A percentile compares a stretch with the other conserved stretches of the same genome.
Evolutionary conservation across 2,113 vertebrate genomes (phyloP).

Genomic region (Collichthys lucidus): DNA sequence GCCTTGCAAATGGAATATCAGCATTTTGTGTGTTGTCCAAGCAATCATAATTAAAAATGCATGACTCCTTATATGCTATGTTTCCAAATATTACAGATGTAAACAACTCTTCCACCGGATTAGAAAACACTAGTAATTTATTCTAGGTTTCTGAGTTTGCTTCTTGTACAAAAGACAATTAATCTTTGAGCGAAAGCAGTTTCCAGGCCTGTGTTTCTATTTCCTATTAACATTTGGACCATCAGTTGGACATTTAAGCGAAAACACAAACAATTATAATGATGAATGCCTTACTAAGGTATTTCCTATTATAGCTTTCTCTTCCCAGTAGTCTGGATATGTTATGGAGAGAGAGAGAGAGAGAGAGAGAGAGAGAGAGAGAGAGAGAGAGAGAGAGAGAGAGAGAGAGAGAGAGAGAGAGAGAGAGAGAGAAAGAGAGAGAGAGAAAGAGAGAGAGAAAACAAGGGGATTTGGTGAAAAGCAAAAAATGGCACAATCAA

Average conservation of each 20-base stretch:
- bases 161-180: background rate
- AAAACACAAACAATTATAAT: too few relatives aligned
- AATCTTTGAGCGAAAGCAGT: background rate
- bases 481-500: slow-evolving; percentile 44
- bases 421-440: too few relatives aligned
- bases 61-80: background rate
- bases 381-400: too few relatives aligned
- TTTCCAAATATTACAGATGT: background rate
- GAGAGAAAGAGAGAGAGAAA: background rate
- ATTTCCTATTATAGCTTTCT: slow-evolving; percentile 23
- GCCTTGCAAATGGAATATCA: background rate
- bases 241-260: too few relatives aligned
- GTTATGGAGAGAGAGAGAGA: too few relatives aligned
- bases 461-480: slow-evolving; percentile 29
- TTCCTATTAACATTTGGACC: too few relatives aligned
- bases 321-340: background rate
- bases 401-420: too few relatives aligned
- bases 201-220: background rate
- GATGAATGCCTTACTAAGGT: background rate
- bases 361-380: too few relatives aligned
- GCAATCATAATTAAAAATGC: background rate
- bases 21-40: background rate
- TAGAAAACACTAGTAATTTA: background rate
- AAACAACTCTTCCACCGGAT: background rate
- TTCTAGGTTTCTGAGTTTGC: background rate